Conservation (phyloP, 2,888 invertebrate species). For the Hipparchia sbordonii region DNA sequence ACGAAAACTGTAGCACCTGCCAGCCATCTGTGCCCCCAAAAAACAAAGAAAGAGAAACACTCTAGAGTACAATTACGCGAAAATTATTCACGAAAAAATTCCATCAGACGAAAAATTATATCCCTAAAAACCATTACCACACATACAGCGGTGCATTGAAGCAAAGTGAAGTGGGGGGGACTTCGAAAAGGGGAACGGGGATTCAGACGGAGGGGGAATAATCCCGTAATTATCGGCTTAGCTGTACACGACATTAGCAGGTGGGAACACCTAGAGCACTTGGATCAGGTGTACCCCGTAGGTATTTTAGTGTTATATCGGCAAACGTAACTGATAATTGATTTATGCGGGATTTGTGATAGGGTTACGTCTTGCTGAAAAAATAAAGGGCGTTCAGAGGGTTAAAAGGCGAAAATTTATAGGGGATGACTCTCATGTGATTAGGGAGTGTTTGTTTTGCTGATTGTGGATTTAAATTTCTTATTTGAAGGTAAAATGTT, state of each 20-base stretch:
- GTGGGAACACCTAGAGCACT: conserved; percentile 62
- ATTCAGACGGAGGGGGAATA: conserved; percentile 59
- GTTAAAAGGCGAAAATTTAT: conserved; percentile 37
- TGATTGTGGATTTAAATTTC: conserved; percentile 18
- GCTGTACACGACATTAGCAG: conserved; percentile 78
- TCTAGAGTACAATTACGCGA: conserved; percentile 53
- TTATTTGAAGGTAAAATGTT: background rate
- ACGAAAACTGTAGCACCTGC: conserved; percentile 40
- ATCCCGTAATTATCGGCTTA: conserved; percentile 82
- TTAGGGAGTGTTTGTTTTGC: conserved; percentile 19
- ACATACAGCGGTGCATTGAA: conserved; percentile 74
- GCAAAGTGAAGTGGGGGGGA: conserved; percentile 64
- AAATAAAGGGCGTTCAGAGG: conserved; percentile 43
- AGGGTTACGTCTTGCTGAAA: conserved; percentile 44
- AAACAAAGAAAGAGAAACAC: conserved; percentile 46
- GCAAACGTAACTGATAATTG: conserved; percentile 64
- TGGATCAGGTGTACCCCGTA: conserved; percentile 45
- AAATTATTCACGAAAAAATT: conserved; percentile 65
- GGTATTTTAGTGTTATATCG: conserved; percentile 59
- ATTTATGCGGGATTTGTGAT: conserved; percentile 59
- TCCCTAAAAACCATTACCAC: conserved; percentile 75
- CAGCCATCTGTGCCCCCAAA: conserved; percentile 41
- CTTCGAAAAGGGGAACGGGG: conserved; percentile 52
- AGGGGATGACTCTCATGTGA: conserved; percentile 21
- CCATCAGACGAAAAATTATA: conserved; percentile 75